Percentiles rank a stretch among this genome's conserved stretches.
Conservation (phyloP, 2,113 vertebrate species). For the Oophaga pumilio region DNA sequence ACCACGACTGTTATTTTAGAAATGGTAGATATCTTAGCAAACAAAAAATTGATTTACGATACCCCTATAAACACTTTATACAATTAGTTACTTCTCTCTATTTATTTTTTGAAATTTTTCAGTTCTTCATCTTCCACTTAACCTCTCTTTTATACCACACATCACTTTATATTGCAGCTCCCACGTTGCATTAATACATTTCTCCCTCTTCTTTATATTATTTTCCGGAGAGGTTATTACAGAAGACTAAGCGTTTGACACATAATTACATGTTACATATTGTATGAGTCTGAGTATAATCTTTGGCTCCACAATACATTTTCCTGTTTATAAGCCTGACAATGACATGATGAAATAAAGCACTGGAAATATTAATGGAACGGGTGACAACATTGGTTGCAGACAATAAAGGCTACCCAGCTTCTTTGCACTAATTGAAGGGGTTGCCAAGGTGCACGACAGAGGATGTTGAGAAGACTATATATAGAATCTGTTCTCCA, state of each 20-base stretch:
- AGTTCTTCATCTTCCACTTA: too few relatives aligned
- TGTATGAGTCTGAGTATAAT: conserved; percentile 10
- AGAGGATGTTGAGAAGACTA: conserved; percentile 56
- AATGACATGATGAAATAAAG: conserved; percentile 23
- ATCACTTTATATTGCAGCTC: background rate
- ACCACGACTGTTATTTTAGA: too few relatives aligned
- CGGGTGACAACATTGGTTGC: conserved; percentile 19
- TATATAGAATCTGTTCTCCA: conserved; percentile 57
- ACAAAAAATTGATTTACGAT: too few relatives aligned
- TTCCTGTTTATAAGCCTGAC: conserved; percentile 17
- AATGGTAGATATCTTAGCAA: too few relatives aligned
- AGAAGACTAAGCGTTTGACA: conserved; percentile 11
- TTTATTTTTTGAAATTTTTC: too few relatives aligned
- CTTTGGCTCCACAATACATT: conserved; percentile 6
- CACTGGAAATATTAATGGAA: conserved; percentile 46
- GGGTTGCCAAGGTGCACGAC: conserved; percentile 59
- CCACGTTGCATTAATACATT: background rate
- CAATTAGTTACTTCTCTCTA: too few relatives aligned
- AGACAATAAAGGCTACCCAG: conserved; percentile 38
- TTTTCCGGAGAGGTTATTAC: background rate
- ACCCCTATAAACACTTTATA: too few relatives aligned
- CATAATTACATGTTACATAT: conserved; percentile 39
- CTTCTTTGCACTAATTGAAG: conserved; percentile 58
- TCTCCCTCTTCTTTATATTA: background rate
- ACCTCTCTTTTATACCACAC: background rate